These are phyloP conservation scores for Halocynthia aurantium DNA, from an alignment of 23 tunicate species.

Conservation along the genomic window DNA sequence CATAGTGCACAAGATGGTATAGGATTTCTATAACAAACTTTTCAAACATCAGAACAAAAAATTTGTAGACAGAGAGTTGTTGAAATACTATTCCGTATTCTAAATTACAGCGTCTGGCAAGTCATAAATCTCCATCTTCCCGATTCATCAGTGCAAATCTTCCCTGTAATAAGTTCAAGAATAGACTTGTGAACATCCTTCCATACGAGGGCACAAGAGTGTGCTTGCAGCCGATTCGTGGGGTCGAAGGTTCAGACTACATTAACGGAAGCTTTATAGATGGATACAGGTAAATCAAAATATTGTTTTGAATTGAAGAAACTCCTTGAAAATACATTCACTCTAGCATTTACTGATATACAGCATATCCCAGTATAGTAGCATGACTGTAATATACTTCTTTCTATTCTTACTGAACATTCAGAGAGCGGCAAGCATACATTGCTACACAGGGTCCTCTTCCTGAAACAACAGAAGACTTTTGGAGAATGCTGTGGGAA, in stretches of 20 bases:
- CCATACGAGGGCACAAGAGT: constrained; percentile 97
- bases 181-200: constrained; percentile 91
- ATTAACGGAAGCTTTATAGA: constrained; percentile 98
- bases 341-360: neutral
- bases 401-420: neutral
- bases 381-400: no score
- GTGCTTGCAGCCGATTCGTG: constrained; percentile 82
- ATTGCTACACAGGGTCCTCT: constrained; percentile 99
- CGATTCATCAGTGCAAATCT: constrained; percentile 79
- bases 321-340: neutral
- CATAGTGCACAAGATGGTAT: neutral
- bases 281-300: constrained; percentile 69
- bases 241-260: constrained; percentile 98
- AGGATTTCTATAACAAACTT: neutral
- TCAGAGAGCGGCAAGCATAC: constrained; percentile 87
- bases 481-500: constrained; percentile 99
- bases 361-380: neutral
- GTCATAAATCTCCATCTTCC: constrained; percentile 67
- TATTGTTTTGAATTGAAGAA: neutral
- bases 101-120: constrained; percentile 58
- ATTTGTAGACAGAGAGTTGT: neutral
- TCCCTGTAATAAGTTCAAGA: constrained; percentile 95
- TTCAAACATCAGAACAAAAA: neutral
- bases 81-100: neutral
- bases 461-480: constrained; percentile 94